Evolutionary conservation across 2,888 invertebrate species (phyloP), one percentile per base, ranked within the genome.

Genomic region (Patella ulyssiponensis): DNA sequence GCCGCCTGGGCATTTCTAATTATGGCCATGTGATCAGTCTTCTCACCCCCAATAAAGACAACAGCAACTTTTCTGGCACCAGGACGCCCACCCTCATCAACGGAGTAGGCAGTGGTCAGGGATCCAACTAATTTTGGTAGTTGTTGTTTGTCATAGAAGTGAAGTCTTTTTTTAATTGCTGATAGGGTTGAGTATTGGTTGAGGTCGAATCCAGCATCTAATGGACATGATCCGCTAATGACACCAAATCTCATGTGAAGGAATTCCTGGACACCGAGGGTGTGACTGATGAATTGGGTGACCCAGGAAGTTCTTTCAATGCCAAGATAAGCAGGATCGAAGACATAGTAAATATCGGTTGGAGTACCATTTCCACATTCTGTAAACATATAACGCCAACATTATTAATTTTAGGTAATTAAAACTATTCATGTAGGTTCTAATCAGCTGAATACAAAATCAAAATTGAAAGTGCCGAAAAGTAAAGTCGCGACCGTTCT

Each of bases 321-420:
- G 3, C 81, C 81, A 27, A 80, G 73, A 7, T 20, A 33, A 12
- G 78, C 78, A 7, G 81, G 79, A n/a, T 77, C 80, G 81, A 81
- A 81, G 51, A 78, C 71, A 58, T 78, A 81, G 77, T 78, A 73
- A 69, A 81, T 76, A 54, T 81, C 81, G 12, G 78, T 56, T 17
- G 78, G 81, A 73, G 75, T 76, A 52, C 17, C 1, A 17, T 75
- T 73, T 1, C 75, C 75, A 70, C 81, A 81, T 0, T 54, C 80
- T 80, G 74, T 69, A 44, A n/a, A 2, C 17, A 33, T 9, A 15
- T 3, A 52, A 51, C 4, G 53, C 12, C 12, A 17, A 17, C 11
- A 17, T 9, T 58, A 23, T 53, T 74, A 53, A 0, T 44, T 44
- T 44, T n/a, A 52, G 20, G 33, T 52, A 51, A 11, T 15, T 20